Conservation (phyloP, 2,888 invertebrate species). For the Pardosa pseudoannulata region DNA sequence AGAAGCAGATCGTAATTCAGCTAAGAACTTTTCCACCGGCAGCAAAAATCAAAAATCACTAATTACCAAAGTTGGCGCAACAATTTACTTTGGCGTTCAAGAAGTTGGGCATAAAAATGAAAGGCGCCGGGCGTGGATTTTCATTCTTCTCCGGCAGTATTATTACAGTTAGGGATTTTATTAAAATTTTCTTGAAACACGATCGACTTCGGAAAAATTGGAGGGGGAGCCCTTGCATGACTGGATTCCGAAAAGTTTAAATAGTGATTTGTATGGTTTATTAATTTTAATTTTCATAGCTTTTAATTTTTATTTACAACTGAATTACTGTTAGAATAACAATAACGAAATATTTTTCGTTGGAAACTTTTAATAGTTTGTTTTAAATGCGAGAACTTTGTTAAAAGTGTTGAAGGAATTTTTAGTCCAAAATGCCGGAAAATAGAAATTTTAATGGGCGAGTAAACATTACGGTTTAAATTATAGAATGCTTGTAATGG, state of each 20-base stretch:
- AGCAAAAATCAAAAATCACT: slow-evolving; percentile 24
- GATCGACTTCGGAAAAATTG: slow-evolving; percentile 35
- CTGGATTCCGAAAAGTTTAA: slow-evolving; percentile 7
- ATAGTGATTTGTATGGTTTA: slow-evolving; percentile 7
- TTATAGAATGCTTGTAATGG: no score
- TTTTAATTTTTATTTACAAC: slow-evolving; percentile 6
- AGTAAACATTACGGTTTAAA: no score
- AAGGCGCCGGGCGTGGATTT: not conserved
- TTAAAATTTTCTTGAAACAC: slow-evolving; percentile 49
- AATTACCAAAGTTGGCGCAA: slow-evolving; percentile 27
- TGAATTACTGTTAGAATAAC: not conserved
- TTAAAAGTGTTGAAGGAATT: not conserved
- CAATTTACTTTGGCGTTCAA: not conserved
- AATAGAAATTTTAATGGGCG: no score
- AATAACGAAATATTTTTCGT: not conserved
- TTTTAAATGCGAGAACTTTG: not conserved
- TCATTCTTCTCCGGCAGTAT: not conserved
- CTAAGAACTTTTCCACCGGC: not conserved
- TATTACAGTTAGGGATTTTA: slow-evolving; percentile 38
- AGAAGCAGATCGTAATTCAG: slow-evolving; percentile 22
- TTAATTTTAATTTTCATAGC: slow-evolving; percentile 4
- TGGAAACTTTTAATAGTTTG: not conserved
- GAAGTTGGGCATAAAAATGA: not conserved
- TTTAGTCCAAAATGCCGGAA: not conserved
- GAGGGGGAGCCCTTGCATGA: not conserved